Percentiles rank a stretch among this genome's conserved stretches.
phyloP scores from a whole-genome alignment of 2,113 vertebrate species.

The Otus sunia region DNA sequence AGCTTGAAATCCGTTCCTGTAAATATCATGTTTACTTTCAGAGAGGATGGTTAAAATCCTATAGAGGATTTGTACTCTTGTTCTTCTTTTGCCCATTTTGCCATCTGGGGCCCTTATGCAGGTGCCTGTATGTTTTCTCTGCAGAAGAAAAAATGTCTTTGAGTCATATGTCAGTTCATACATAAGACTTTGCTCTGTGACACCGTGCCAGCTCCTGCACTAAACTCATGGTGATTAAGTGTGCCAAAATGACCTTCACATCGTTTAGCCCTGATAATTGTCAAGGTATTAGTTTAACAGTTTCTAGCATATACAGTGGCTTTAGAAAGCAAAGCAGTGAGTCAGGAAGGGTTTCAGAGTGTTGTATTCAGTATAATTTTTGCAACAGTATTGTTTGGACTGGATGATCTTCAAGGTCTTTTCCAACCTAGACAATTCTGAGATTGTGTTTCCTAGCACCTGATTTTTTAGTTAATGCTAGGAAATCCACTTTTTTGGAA shows the following conservation, averaged over 20 bases:
- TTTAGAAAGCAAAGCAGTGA: background rate
- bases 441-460: background rate
- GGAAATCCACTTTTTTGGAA: background rate
- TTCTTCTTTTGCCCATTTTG: background rate
- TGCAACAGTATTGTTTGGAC: background rate
- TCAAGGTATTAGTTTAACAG: background rate
- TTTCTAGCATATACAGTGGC: background rate
- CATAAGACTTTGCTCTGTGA: background rate
- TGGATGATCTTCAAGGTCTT: too few species aligned
- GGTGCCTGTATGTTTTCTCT: background rate
- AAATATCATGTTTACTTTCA: background rate
- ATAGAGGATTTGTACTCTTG: background rate
- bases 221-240: background rate
- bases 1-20: background rate
- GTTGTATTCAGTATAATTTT: background rate
- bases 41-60: background rate
- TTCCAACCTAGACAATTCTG: too few species aligned
- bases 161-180: background rate
- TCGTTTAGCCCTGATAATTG: background rate
- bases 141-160: background rate
- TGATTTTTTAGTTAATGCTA: background rate
- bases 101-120: background rate
- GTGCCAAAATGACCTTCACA: background rate
- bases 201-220: background rate
- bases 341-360: background rate